These are phyloP conservation scores for Sisyra terminalis DNA, from an alignment of 2,888 invertebrate species.

Conservation along the genomic window DNA sequence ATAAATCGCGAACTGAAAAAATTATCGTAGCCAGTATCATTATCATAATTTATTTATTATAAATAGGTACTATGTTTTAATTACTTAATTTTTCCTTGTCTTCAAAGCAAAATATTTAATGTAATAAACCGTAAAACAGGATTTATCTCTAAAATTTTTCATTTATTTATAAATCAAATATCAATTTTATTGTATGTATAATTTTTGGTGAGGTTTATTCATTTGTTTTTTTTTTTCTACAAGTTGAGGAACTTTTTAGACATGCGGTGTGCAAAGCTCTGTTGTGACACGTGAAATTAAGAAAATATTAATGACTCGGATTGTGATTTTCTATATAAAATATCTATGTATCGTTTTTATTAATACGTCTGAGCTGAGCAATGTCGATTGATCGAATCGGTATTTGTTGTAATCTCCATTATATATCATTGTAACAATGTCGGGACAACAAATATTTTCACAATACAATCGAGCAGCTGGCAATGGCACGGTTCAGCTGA, in stretches of 20 bases:
- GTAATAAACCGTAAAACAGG: too few relatives aligned
- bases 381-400: not conserved
- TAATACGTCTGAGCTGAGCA: slow-evolving; percentile 5
- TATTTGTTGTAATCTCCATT: not conserved
- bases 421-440: not conserved
- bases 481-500: slow-evolving; percentile 9
- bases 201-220: too few relatives aligned
- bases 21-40: too few relatives aligned
- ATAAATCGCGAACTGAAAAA: too few relatives aligned
- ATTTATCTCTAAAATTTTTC: too few relatives aligned
- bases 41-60: too few relatives aligned
- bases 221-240: not conserved
- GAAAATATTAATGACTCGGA: slow-evolving; percentile 6
- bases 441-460: not conserved
- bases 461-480: slow-evolving; percentile 2
- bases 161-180: too few relatives aligned
- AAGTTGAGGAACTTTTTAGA: slow-evolving; percentile 1
- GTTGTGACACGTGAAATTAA: slow-evolving; percentile 1
- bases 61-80: too few relatives aligned
- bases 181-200: too few relatives aligned
- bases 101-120: too few relatives aligned
- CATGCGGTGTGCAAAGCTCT: slow-evolving; percentile 8
- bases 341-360: slow-evolving; percentile 4
- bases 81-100: too few relatives aligned
- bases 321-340: slow-evolving; percentile 8